phyloP scores from a whole-genome alignment of 1,140 invertebrate genomes.

The Cotesia vestalis region DNA sequence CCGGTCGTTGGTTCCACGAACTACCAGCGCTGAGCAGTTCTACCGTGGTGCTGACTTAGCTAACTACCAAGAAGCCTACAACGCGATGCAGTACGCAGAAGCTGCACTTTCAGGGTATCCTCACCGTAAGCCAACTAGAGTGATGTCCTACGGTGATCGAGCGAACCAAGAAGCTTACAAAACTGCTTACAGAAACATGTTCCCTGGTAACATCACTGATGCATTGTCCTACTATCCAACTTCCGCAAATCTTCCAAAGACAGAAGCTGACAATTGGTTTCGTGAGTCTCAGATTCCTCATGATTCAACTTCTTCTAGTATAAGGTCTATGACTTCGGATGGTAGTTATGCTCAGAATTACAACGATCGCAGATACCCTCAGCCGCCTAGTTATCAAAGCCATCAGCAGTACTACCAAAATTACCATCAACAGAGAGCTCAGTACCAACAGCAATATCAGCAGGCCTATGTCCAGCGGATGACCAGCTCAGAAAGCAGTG shows the following conservation, averaged over 20 bases:
- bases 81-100: slow-evolving; percentile 53
- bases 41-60: slow-evolving; percentile 77
- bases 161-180: slow-evolving; percentile 75
- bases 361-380: slow-evolving; percentile 67
- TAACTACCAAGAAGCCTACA: slow-evolving; percentile 62
- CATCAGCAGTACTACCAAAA: slow-evolving; percentile 41
- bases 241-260: slow-evolving; percentile 69
- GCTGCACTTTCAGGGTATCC: slow-evolving; percentile 54
- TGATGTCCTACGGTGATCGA: slow-evolving; percentile 64
- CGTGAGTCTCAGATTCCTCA: slow-evolving; percentile 68
- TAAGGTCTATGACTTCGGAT: slow-evolving; percentile 67
- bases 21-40: slow-evolving; percentile 63
- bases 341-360: slow-evolving; percentile 72
- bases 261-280: slow-evolving; percentile 70
- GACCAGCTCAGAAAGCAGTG: slow-evolving; percentile 45
- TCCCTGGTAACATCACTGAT: slow-evolving; percentile 79
- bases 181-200: slow-evolving; percentile 73
- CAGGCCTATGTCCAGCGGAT: slow-evolving; percentile 54
- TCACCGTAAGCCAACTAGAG: slow-evolving; percentile 64
- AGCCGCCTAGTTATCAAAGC: slow-evolving; percentile 58
- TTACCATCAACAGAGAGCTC: slow-evolving; percentile 52
- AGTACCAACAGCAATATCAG: slow-evolving; percentile 57
- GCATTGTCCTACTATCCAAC: slow-evolving; percentile 80
- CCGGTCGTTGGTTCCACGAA: slow-evolving; percentile 68
- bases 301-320: slow-evolving; percentile 69